phyloP scores from a whole-genome alignment of 2,888 invertebrate genomes.

The Cactoblastis cactorum region DNA sequence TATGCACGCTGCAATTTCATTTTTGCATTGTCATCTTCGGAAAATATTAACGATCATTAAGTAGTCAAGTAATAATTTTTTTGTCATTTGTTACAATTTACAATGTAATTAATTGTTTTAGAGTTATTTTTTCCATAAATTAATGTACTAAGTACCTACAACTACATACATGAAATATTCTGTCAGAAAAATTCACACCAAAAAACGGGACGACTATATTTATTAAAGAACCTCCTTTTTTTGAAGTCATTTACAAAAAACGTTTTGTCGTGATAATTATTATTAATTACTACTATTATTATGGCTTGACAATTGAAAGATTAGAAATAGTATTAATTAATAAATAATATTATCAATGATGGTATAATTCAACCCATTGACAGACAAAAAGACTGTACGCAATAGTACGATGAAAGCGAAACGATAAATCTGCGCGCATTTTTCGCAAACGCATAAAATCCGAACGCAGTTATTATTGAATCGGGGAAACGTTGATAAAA shows the following conservation, averaged over 20 bases:
- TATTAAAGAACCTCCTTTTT: too few relatives aligned
- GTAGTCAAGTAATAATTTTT: too few relatives aligned
- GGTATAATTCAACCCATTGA: neutral
- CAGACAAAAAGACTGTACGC: slow-evolving; percentile 22
- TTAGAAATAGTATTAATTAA: too few relatives aligned
- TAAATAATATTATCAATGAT: neutral
- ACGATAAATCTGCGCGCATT: slow-evolving; percentile 69
- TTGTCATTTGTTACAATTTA: neutral
- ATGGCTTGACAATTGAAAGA: too few relatives aligned
- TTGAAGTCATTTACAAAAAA: too few relatives aligned
- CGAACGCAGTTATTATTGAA: slow-evolving; percentile 69
- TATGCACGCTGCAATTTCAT: slow-evolving; percentile 36
- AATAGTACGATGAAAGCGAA: slow-evolving; percentile 62
- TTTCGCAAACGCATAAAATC: slow-evolving; percentile 76
- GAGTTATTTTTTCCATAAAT: neutral
- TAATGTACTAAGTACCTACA: neutral
- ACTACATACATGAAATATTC: neutral
- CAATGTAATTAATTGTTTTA: neutral
- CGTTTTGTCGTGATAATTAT: too few relatives aligned
- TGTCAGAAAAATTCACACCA: too few relatives aligned
- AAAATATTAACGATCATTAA: slow-evolving; percentile 11
- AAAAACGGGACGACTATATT: too few relatives aligned
- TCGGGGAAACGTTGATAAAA: slow-evolving; percentile 37
- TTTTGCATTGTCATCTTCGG: slow-evolving; percentile 38
- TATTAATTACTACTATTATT: neutral